Evolutionary conservation across 2,888 invertebrate species (phyloP), one percentile per base, ranked within the genome.

Genomic region (Anodontia alba): DNA sequence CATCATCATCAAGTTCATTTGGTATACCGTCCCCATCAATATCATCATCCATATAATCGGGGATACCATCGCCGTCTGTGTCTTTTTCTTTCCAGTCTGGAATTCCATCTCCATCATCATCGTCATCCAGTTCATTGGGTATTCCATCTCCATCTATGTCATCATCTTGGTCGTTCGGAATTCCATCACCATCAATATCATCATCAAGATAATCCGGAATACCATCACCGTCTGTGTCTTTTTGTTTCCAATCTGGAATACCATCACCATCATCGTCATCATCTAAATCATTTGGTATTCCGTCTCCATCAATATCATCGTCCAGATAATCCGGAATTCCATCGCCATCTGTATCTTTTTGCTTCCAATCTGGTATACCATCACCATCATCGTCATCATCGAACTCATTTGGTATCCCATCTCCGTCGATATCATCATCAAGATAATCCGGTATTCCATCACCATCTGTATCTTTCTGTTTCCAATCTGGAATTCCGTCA

Each of bases 231-330:
- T 90, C 89, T 1, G 79, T 80, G 68, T 90, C 90, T 46, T 80
- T 78, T 66, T 88, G 83, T 36, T 80, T 36, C 42, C 80, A 51
- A 76, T 89, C 92, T 3, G 91, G 91, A 49, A 93, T 91, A n/a
- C 93, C 93, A 83, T 93, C 91, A 5, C 90, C 91, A 84, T 93
- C 92, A 66, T 76, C 84, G 51, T 92, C 92, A 49, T 92, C 88
- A 57, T 91, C 89, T 54, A 89, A 57, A n/a, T 88, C 49, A 78
- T 93, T 92, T 5, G 92, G 92, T 36, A 93, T 91, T 1, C 93
- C 93, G 79, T 92, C 91, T 26, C 88, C 88, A 73, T 92, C 91
- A 68, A 86, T 89, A 72, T 92, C 92, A 29, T 90, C 84, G 67
- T 92, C 91, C 12, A 88, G 68, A 43, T 89, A 80, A 76, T 93